Conservation (phyloP, 2,797 vertebrate genomes). For the Sternarchorhynchus goeldii region DNA sequence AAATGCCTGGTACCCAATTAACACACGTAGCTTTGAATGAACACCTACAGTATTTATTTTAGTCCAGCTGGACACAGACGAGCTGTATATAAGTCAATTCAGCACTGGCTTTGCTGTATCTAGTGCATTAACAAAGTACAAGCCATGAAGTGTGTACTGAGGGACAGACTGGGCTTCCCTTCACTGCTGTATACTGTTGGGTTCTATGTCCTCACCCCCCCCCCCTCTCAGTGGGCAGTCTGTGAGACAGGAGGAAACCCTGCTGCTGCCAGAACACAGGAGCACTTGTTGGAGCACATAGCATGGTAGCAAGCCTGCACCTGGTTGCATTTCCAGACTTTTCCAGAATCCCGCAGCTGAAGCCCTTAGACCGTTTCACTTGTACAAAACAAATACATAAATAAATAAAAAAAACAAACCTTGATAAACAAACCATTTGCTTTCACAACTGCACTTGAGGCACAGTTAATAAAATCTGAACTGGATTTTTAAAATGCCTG, state of each 20-base stretch:
- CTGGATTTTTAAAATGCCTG: too few species aligned
- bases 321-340: constrained; percentile 23
- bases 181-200: constrained; percentile 14
- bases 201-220: neutral
- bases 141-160: neutral
- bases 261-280: constrained; percentile 32
- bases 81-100: too few species aligned
- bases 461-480: too few species aligned
- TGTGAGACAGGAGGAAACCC: constrained; percentile 24
- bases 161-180: neutral
- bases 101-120: neutral
- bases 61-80: too few species aligned
- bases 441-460: too few species aligned
- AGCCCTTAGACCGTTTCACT: neutral
- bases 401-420: too few species aligned
- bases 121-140: constrained; percentile 6
- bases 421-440: neutral
- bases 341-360: neutral
- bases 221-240: constrained; percentile 3
- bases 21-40: too few species aligned
- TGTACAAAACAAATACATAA: neutral
- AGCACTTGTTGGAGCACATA: constrained; percentile 21
- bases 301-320: constrained; percentile 29
- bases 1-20: too few species aligned
- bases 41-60: too few species aligned